phyloP scores from a whole-genome alignment of 2,113 vertebrate species.

The Carassius auratus region DNA sequence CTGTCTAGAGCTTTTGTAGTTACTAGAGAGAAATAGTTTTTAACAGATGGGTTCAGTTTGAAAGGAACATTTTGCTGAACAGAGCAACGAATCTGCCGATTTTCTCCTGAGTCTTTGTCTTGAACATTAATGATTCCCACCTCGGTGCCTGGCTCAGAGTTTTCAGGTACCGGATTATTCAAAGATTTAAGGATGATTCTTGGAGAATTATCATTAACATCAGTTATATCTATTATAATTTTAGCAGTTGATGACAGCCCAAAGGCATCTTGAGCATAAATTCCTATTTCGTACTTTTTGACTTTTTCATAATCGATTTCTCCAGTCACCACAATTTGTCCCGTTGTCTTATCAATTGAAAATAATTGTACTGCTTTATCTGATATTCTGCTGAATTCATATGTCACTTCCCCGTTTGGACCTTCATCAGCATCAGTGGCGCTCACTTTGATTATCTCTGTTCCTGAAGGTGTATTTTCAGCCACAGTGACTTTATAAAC shows the following conservation, averaged over 20 bases:
- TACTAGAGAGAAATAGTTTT: conserved; percentile 47
- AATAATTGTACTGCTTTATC: conserved; percentile 45
- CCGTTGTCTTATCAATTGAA: conserved; percentile 39
- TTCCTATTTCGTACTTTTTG: conserved; percentile 42
- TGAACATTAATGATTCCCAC: conserved; percentile 54
- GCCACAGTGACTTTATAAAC: conserved; percentile 53
- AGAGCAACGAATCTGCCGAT: conserved; percentile 42
- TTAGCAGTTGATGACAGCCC: conserved; percentile 52
- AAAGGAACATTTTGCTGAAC: conserved; percentile 51
- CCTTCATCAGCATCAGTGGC: conserved; percentile 80
- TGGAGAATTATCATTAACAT: conserved; percentile 71
- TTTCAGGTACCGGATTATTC: conserved; percentile 58
- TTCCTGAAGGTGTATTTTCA: conserved; percentile 55
- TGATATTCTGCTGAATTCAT: conserved; percentile 49
- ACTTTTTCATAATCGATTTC: conserved; percentile 52
- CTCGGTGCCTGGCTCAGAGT: conserved; percentile 43
- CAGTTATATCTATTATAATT: conserved; percentile 67
- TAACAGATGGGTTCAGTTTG: conserved; percentile 47
- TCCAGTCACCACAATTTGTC: conserved; percentile 38
- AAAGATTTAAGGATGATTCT: no score
- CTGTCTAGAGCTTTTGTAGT: conserved; percentile 48
- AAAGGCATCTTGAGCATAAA: conserved; percentile 42
- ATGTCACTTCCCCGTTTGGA: conserved; percentile 75
- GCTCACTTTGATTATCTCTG: conserved; percentile 33
- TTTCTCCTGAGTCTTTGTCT: conserved; percentile 52